Evolutionary conservation across 92 coral and sea anemone genomes (phyloP).

Genomic region (Anthopleura xanthogrammica): DNA sequence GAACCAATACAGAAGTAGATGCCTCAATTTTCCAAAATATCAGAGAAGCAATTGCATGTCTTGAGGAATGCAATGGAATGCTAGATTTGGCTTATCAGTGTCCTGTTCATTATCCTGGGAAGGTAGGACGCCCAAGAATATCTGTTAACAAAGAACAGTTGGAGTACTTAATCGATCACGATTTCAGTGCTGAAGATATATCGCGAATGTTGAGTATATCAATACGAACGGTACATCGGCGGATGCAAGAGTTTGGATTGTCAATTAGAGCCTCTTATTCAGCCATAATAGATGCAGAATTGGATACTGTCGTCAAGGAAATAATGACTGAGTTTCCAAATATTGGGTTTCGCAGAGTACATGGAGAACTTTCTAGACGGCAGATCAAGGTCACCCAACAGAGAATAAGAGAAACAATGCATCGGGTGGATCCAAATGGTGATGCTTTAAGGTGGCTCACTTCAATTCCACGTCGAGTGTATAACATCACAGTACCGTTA

Average conservation of each 20-base stretch:
- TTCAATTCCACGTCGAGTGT: constrained; percentile 27
- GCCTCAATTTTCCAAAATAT: constrained; percentile 5
- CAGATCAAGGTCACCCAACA: constrained; percentile 25
- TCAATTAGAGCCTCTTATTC: constrained; percentile 23
- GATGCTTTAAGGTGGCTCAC: constrained; percentile 41
- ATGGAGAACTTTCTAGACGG: constrained; percentile 20
- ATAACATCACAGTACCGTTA: constrained; percentile 31
- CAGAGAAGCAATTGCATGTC: constrained; percentile 19
- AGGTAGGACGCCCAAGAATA: not conserved
- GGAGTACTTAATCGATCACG: constrained; percentile 38
- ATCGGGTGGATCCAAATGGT: constrained; percentile 33
- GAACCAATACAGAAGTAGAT: not conserved
- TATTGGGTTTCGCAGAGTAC: constrained; percentile 32
- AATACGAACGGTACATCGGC: constrained; percentile 36
- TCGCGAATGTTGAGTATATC: constrained; percentile 32
- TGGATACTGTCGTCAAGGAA: constrained; percentile 23
- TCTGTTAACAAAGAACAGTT: not conserved
- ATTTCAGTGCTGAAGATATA: constrained; percentile 28
- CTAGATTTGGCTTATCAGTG: constrained; percentile 23
- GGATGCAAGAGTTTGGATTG: constrained; percentile 35
- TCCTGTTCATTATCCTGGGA: constrained; percentile 20
- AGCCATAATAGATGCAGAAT: constrained; percentile 20
- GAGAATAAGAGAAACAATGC: constrained; percentile 36
- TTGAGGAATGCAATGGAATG: constrained; percentile 19
- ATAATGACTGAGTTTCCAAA: constrained; percentile 31